Evolutionary conservation across 2,888 invertebrate genomes (phyloP).

Genomic region (Pollenia angustigena): DNA sequence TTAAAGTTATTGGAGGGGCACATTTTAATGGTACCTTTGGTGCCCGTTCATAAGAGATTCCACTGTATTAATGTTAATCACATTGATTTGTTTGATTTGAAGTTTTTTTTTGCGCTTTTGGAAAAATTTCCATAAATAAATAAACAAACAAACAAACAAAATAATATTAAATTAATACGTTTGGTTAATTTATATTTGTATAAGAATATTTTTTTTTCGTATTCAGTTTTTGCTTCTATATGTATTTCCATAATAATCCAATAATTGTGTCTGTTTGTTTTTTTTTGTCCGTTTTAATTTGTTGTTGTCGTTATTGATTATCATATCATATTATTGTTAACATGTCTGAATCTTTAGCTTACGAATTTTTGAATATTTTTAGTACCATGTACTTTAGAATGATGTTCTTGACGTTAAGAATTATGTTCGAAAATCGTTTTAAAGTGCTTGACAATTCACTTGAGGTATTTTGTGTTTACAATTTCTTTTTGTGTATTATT

Average conservation of each 20-base stretch:
- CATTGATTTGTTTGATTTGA: slow-evolving; percentile 9
- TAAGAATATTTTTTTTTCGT: neutral
- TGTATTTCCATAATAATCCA: neutral
- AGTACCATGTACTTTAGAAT: too few relatives aligned
- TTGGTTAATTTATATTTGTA: too few relatives aligned
- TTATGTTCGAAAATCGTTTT: too few relatives aligned
- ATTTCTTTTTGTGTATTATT: too few relatives aligned
- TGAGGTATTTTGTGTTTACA: too few relatives aligned
- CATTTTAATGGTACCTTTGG: too few relatives aligned
- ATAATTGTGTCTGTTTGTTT: neutral
- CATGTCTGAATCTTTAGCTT: too few relatives aligned
- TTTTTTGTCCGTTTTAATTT: neutral
- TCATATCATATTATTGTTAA: neutral
- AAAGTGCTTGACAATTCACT: too few relatives aligned
- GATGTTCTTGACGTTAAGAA: too few relatives aligned
- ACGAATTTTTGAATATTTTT: too few relatives aligned
- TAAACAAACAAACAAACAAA: neutral
- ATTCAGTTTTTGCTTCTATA: neutral
- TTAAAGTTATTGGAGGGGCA: too few relatives aligned
- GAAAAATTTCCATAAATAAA: neutral
- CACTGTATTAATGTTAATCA: slow-evolving; percentile 3
- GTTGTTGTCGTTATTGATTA: neutral
- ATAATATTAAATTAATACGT: neutral
- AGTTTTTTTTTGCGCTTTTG: neutral
- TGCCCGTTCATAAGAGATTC: too few relatives aligned